These are phyloP conservation scores for Hylaea fasciaria DNA, from an alignment of 2,888 invertebrate species.

Conservation along the genomic window DNA sequence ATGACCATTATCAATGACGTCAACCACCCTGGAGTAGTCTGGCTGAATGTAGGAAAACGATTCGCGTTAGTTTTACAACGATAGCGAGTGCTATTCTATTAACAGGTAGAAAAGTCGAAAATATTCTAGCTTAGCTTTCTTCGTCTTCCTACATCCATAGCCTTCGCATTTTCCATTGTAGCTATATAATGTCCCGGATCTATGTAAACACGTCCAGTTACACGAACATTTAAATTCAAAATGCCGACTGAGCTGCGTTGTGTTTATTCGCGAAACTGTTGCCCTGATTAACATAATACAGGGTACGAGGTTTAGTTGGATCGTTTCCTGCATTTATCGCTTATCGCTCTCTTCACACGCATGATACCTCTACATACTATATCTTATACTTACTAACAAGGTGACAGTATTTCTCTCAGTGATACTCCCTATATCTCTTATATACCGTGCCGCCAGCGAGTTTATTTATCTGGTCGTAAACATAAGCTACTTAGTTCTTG, in stretches of 20 bases:
- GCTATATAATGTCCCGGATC: neutral
- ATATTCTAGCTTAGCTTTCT: too few species aligned
- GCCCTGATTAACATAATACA: conserved; percentile 12
- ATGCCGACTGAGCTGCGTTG: conserved; percentile 1
- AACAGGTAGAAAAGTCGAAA: too few species aligned
- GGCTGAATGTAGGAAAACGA: too few species aligned
- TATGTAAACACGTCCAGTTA: conserved; percentile 3
- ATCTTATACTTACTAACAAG: neutral
- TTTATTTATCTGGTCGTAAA: too few species aligned
- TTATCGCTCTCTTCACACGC: neutral
- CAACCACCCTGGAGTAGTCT: too few species aligned
- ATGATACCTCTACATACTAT: neutral
- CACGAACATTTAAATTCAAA: conserved; percentile 5
- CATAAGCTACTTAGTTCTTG: too few species aligned
- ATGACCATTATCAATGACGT: too few species aligned
- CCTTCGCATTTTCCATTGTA: neutral
- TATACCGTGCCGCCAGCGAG: too few species aligned
- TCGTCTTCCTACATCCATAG: neutral
- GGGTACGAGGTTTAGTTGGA: neutral
- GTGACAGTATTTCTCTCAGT: neutral
- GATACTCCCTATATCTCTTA: too few species aligned
- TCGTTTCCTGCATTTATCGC: neutral
- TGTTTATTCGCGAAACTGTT: conserved; percentile 1
- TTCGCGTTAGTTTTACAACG: too few species aligned
- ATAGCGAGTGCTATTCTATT: too few species aligned